Evolutionary conservation across 2,113 vertebrate species (phyloP), one percentile per base, ranked within the genome.

Genomic region (Rhadina sibilatrix): DNA sequence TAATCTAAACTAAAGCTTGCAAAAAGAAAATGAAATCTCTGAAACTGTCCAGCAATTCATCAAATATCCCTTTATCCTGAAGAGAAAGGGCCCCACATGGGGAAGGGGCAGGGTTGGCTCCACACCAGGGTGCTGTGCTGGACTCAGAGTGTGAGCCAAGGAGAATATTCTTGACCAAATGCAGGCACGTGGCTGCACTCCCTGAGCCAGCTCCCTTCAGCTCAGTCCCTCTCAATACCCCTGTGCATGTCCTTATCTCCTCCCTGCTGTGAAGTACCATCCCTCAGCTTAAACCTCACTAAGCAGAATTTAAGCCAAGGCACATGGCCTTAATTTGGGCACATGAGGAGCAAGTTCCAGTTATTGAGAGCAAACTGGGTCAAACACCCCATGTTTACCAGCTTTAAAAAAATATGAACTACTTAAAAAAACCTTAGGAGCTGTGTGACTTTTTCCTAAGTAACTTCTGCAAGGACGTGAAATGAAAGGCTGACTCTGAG

Each of bases 241-340:
- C 46, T 33, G 25, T 53, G 68, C 42, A 33, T 8, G 37, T 63
- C 76, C 54, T 93, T 93, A 93, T 90, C 90, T 50, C 71, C 50
- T 57, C 54, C 53, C 63, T 77, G 46, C 66, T 83, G 66, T 53
- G 79, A 93, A 95, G 80, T 57, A 53, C 4, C 83, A 93, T 77
- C 71, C 75, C 54, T 90, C 28, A 46, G 85, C 90, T 86, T 59
- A 93, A 95, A 83, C 54, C 33, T 65, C 46, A 11, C 50, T 61
- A 57, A 94, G 71, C 31, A 93, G 79, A 95, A 49, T 54, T 90
- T 61, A 90, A 94, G 50, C 70, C 75, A 65, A 80, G 79, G 57
- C 86, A 46, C 35, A 77, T 15, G 74, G 75, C 71, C 42, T 44
- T 88, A 46, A 74, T 94, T 77, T 90, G 75, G 83, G 42, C 40